These are phyloP conservation scores for Acanthurus leucopareius DNA, from an alignment of 2,797 vertebrate species.

Conservation along the genomic window DNA sequence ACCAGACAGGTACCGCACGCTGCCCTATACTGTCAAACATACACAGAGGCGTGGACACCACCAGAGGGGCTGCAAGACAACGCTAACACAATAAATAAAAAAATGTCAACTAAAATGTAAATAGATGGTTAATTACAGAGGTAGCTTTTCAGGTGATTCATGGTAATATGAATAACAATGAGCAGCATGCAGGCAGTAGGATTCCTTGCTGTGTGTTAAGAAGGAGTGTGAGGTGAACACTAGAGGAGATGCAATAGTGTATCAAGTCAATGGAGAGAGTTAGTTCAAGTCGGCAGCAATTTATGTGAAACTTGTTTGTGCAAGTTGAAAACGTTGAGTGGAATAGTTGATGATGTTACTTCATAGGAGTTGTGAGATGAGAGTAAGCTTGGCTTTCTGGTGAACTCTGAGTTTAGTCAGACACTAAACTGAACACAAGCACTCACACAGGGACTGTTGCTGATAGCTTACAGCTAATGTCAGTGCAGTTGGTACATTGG, in stretches of 20 bases:
- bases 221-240: neutral
- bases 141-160: neutral
- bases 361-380: too few relatives aligned
- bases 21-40: slow-evolving; percentile 16
- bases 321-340: neutral
- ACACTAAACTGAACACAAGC: neutral
- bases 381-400: neutral
- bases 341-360: neutral
- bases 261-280: neutral
- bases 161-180: slow-evolving; percentile 16
- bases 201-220: neutral
- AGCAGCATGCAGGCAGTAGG: neutral
- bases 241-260: neutral
- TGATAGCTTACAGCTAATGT: neutral
- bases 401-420: neutral
- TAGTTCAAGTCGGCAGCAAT: neutral
- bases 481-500: neutral
- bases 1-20: slow-evolving; percentile 90
- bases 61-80: slow-evolving; percentile 30
- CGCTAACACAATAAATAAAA: slow-evolving; percentile 20
- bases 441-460: neutral
- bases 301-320: neutral
- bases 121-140: slow-evolving; percentile 17
- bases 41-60: neutral
- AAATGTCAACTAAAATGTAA: slow-evolving; percentile 9